Base-by-base conservation (phyloP, 2,888 invertebrate genomes). In the Digitonthophagus gazella region DNA sequence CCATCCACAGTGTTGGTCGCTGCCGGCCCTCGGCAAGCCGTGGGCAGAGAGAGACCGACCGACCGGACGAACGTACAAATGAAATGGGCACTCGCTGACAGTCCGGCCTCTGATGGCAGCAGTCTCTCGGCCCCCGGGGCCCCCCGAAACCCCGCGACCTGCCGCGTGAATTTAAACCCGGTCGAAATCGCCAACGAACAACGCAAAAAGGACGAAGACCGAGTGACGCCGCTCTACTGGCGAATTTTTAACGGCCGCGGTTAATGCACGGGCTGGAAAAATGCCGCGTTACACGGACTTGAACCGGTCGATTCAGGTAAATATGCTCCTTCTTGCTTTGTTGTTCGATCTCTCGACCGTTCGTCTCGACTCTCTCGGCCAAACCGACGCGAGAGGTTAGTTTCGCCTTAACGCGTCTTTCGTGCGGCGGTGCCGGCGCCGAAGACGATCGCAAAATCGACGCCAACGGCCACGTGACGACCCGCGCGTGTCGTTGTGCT, bases 221-320 rank as follows among this genome's bases (percentile, higher is more conserved):
- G 71, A 71, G 69, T 71, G 71, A 73, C 72, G 73, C 71, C 72
- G 71, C 71, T 71, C 66, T 66, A 68, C 71, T 68, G 71, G 72
- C 72, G 71, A 73, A 73, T 74, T 74, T 75, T 75, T 75, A 74
- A 74, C 73, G 71, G 61, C 15, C 57, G 71, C 73, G 74, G 73
- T 73, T 75, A 75, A 75, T 73, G 74, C 72, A 73, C 72, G 68
- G 72, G 69, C 72, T 70, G 66, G 68, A 72, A 74, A 76, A 75
- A 75, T 74, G 74, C 73, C 72, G 74, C 69, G 69, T 70, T 73
- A 74, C 74, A 75, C 72, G 75, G 73, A 74, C 74, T 74, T 74
- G 73, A 75, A 75, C 76, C 75, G 76, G 76, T 76, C 75, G 75
- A 74, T 74, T 75, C 75, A 75, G 76, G 75, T 76, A 76, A 75